Base-by-base conservation (phyloP, 2,113 vertebrate genomes). In the Alligator sinensis region DNA sequence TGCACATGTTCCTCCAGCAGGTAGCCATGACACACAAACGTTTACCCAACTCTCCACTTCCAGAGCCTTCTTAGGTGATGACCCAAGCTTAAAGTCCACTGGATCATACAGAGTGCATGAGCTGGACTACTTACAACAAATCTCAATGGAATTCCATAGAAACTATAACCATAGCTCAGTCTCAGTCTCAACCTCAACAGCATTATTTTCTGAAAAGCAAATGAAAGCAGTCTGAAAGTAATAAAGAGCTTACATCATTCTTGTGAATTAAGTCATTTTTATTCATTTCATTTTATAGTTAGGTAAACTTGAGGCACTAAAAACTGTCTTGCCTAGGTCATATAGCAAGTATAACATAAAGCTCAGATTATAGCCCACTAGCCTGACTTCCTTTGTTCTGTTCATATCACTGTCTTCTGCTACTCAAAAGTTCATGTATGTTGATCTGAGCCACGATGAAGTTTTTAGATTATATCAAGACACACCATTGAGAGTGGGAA, bases 141-240 rank as follows among this genome's bases (percentile, higher is more conserved):
- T 47, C 47, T 47, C 47, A 47, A 9, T 47, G 47, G 47, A 47
- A 47, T 47, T 47, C 47, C 47, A 47, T 47, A 47, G 47, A 47
- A 47, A 47, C 47, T 9, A 47, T 47, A 47, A 47, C 47, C 47
- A 47, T 47, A 47, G 47, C 47, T 47, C 47, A 47, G 47, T 47
- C 47, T 2, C 11, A 83, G 14, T 18, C 64, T 27, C 1, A 57
- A 30, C 66, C 9, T 78, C 1, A 0, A 76, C 17, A n/a, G 25
- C 75, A 91, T 47, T 84, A 81, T 4, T 4, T 2, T 87, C 12
- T 91, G 94, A 80, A 89, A 92, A 95, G 14, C 21, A 57, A 89
- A 68, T 4, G 17, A 80, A 79, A 89, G 24, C 8, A 25, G 9
- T 63, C 93, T 76, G 19, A 87, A 94, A 91, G 81, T 28, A 66